Percentiles rank a stretch among this genome's conserved stretches.
These are phyloP conservation scores for Mixornis gularis DNA, from an alignment of 2,113 vertebrate species.

Conservation along the genomic window DNA sequence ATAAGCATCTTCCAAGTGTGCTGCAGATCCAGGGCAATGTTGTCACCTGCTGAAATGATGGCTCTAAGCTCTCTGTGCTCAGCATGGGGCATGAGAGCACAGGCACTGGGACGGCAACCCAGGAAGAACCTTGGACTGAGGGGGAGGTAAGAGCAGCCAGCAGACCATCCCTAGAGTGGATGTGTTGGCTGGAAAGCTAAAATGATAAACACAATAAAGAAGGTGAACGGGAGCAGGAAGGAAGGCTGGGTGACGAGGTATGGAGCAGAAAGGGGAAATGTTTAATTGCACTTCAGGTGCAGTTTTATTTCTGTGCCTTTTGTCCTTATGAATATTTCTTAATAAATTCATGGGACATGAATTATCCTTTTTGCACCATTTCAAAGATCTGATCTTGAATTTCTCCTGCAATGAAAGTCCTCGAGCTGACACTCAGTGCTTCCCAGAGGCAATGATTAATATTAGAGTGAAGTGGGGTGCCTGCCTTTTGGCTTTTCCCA, in stretches of 20 bases:
- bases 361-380: not conserved
- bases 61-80: not conserved
- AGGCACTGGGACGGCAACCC: not conserved
- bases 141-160: not conserved
- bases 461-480: not conserved
- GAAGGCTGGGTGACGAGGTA: not conserved
- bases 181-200: not conserved
- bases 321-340: not conserved
- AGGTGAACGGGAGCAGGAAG: not conserved
- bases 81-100: not conserved
- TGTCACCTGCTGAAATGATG: not conserved
- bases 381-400: not conserved
- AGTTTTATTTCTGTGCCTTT: not conserved
- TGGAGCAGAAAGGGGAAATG: not conserved
- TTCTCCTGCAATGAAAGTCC: not conserved
- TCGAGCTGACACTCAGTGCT: not conserved
- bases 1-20: not conserved
- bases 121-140: not conserved
- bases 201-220: not conserved
- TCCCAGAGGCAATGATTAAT: not conserved
- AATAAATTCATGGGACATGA: not conserved
- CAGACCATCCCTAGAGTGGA: not conserved
- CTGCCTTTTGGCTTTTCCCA: not conserved
- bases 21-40: not conserved
- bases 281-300: not conserved